These are phyloP conservation scores for Chelonoidis abingdonii DNA, from an alignment of 2,113 vertebrate genomes.

Conservation along the genomic window DNA sequence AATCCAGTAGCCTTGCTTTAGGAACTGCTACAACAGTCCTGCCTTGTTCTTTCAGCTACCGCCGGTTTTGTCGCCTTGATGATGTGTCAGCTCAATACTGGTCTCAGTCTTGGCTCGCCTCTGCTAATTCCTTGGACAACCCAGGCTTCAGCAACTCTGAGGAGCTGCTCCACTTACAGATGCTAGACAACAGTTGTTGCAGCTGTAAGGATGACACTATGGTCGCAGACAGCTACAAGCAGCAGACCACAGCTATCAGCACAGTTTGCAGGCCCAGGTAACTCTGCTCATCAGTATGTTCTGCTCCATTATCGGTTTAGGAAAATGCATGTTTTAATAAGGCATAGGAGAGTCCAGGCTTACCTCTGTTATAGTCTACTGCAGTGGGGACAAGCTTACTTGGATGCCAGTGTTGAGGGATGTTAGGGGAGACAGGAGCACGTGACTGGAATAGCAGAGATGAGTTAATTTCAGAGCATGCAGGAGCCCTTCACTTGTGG, in stretches of 20 bases:
- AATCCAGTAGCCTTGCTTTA: rapidly evolving
- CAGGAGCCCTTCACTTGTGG: background rate
- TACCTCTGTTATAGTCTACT: no score
- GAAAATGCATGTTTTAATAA: background rate
- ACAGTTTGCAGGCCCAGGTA: background rate
- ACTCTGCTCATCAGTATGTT: rapidly evolving
- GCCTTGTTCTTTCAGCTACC: constrained; percentile 75
- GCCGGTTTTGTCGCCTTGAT: constrained; percentile 91
- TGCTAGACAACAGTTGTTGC: constrained; percentile 77
- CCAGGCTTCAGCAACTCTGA: constrained; percentile 87
- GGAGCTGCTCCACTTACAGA: constrained; percentile 86
- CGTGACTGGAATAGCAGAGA: background rate
- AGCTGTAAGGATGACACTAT: constrained; percentile 81
- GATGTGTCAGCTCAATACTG: constrained; percentile 89
- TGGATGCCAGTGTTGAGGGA: background rate
- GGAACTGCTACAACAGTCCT: rapidly evolving
- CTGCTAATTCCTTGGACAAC: constrained; percentile 86
- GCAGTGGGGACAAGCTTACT: background rate
- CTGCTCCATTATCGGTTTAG: background rate
- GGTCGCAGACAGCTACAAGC: background rate
- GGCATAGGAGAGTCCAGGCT: background rate
- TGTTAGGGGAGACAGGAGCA: background rate
- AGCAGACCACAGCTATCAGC: rapidly evolving
- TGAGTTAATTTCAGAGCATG: background rate
- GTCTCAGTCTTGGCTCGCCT: constrained; percentile 81